phyloP scores from a whole-genome alignment of 2,888 invertebrate genomes.

The Chrysolina americana region DNA sequence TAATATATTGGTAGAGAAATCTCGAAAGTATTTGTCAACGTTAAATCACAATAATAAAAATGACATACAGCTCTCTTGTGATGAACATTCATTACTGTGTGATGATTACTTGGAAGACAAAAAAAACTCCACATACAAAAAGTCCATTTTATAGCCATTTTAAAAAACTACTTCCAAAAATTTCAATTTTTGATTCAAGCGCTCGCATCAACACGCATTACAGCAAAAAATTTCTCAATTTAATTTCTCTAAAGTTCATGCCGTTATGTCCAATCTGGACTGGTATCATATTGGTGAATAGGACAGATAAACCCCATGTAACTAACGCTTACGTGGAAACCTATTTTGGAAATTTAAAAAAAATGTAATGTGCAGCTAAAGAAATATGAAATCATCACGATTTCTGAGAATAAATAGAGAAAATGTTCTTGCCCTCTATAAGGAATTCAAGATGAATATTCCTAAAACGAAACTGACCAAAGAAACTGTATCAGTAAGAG shows the following conservation, averaged over 20 bases:
- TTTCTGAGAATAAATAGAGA: conserved; percentile 9
- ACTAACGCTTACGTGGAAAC: conserved; percentile 8
- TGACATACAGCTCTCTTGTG: too few species aligned
- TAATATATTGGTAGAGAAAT: background rate
- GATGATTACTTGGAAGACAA: too few species aligned
- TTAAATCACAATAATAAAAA: background rate
- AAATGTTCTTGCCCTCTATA: conserved; percentile 1
- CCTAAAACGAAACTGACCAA: conserved; percentile 1
- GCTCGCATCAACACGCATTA: background rate
- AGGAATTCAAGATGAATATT: conserved; percentile 8
- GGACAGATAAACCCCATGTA: background rate
- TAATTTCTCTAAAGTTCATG: background rate
- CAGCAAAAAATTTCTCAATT: background rate
- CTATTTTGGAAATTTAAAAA: conserved; percentile 21
- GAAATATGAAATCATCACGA: conserved; percentile 15
- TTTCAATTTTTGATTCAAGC: background rate
- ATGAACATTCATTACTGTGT: too few species aligned
- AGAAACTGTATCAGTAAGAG: background rate
- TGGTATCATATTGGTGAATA: background rate
- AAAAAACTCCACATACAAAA: too few species aligned
- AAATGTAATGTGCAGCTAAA: conserved; percentile 10
- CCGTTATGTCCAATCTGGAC: conserved; percentile 5
- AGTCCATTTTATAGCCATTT: background rate
- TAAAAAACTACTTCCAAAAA: background rate
- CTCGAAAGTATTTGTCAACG: background rate